Evolutionary conservation across 2,113 vertebrate genomes (phyloP), one percentile per base, ranked within the genome.

Genomic region (Cavia porcellus): DNA sequence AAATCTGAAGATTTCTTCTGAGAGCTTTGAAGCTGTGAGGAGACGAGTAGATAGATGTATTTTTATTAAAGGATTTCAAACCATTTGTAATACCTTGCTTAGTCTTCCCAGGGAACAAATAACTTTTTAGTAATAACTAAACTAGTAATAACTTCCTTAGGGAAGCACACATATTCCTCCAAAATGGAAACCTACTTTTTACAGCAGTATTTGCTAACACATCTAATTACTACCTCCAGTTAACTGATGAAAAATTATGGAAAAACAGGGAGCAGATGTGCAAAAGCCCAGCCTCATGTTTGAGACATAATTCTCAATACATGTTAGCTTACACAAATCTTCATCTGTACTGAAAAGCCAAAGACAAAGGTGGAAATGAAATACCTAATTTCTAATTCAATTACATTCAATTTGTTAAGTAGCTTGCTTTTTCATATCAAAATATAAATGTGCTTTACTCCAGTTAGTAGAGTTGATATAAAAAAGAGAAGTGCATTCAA

Each of bases 141-240:
- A 38, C 38, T 38, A 38, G 38, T 38, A 38, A 38, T 38, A 38
- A 38, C 38, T 38, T 38, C 38, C 38, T 64, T 83, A 35, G 28
- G 47, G 70, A 88, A 80, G 47, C 42, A 77, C 20, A 50, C 17
- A 74, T 38, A 90, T 42, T 77, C 72, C 87, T 96, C 81, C 32
- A 95, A 92, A 32, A 45, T 77, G 45, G 68, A 85, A 96, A 97
- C 79, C 25, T 28, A 86, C 28, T 94, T 85, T 92, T 92, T 32
- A 74, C 8, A 96, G 77, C 70, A 72, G 50, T 80, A 12, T 90
- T 90, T 95, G 66, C n/a, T 89, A 89, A 86, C 55, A 74, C 4
- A 35, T 57, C 15, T 92, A 93, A 95, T 94, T 94, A 87, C 75
- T 61, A 79, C 50, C 57, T 38, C 79, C n/a, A 93, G 66, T 91